Base-by-base conservation (phyloP, 2,113 vertebrate species). In the Epinephelus moara region DNA sequence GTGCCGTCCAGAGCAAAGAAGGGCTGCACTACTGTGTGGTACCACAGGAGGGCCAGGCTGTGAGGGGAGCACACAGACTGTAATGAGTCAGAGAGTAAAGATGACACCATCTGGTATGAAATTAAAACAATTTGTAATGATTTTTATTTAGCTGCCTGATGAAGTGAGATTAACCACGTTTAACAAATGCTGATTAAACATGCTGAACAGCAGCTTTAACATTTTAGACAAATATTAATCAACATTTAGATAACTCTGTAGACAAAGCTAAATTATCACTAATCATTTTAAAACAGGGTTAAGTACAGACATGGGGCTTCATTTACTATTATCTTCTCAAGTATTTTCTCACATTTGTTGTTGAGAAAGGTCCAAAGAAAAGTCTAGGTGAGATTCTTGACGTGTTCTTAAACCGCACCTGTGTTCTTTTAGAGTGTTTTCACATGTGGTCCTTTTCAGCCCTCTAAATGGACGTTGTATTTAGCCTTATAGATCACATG, bases 21-120 rank as follows among this genome's bases (percentile, higher is more conserved):
- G 1, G 98, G 98, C 81, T 97, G 97, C 81, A 98, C 97, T 25
- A 99, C 98, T 1, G 98, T 99, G 81, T 99, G 97, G 84, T 98
- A 99, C 97, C 98, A 98, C 90, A 99, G 89, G 74, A 99, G 95
- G 82, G 98, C 96, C 88, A 99, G 85, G 80, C 98, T 99, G 89
- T 7, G 40, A 68, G n/a, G 25, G 30, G 59, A 49, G 30, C 59
- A 82, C 61, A 89, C n/a, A 61, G 15, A 11, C 55, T 40, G 37
- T 2, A 23, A 64, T 70, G 63, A 70, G 56, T 15, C 10, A 3
- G 11, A n/a, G 19, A 19, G 8, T 9, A 30, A 23, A 49, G 6
- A 53, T 33, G 52, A 61, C 27, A 45, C 8, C 63, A 53, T 14
- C n/a, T 75, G 59, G 49, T 56, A 7, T 23, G 25, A 62, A 56